Percentiles rank a stretch among this genome's conserved stretches.
These are phyloP conservation scores for Neodontobutis hainanensis DNA, from an alignment of 2,113 vertebrate species.

Conservation along the genomic window DNA sequence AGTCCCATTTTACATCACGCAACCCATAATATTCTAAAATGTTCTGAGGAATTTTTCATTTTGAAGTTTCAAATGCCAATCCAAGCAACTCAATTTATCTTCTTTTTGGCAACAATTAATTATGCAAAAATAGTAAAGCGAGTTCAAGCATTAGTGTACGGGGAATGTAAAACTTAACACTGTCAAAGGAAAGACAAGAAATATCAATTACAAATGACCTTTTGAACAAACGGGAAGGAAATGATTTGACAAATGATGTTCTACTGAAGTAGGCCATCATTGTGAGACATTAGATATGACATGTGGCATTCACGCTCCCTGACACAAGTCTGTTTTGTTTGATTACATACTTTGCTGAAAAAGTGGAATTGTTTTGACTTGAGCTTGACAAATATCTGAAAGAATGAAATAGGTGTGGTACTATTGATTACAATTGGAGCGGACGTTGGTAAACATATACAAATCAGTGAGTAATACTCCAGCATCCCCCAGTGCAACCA, in stretches of 20 bases:
- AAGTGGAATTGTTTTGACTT: constrained; percentile 45
- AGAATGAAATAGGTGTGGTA: constrained; percentile 1
- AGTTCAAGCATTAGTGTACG: too few relatives aligned
- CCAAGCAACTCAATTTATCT: too few relatives aligned
- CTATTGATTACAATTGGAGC: constrained; percentile 43
- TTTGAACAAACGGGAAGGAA: not conserved
- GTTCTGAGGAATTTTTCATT: too few relatives aligned
- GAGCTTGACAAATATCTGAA: constrained; percentile 51
- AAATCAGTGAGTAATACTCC: too few relatives aligned
- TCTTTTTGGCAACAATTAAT: too few relatives aligned
- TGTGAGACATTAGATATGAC: not conserved
- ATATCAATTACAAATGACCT: constrained; percentile 4
- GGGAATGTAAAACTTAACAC: too few relatives aligned
- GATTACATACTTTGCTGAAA: constrained; percentile 27
- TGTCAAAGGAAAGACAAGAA: not conserved
- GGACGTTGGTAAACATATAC: not conserved
- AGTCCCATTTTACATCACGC: too few relatives aligned
- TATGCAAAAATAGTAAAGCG: too few relatives aligned
- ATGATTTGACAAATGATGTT: not conserved
- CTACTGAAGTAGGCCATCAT: not conserved
- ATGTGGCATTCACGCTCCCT: not conserved
- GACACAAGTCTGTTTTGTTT: constrained; percentile 29
- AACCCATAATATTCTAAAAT: too few relatives aligned
- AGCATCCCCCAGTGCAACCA: too few relatives aligned
- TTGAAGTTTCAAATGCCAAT: not conserved